Base-by-base conservation (phyloP, 2,797 vertebrate species). In the Alca torda region DNA sequence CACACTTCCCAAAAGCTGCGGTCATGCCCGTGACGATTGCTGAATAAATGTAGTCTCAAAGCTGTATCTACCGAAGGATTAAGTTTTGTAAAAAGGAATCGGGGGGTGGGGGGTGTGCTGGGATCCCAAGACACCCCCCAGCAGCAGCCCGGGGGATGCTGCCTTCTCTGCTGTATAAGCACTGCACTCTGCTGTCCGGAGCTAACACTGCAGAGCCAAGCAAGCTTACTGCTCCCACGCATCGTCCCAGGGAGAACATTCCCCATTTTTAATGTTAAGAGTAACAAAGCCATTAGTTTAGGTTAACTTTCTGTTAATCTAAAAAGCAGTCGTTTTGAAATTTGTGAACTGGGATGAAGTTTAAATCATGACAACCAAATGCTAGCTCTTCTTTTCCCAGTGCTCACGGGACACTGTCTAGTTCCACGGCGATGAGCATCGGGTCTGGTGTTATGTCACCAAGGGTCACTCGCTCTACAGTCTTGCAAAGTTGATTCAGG, bases 161-260 rank as follows among this genome's bases (percentile, higher is more conserved):
- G 54, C 50, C 50, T 26, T 73, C 54, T 88, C 51, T 24, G 79
- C 91, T 78, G 96, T 69, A 92, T 1, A 6, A 85, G 94, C 95
- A 97, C 89, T 91, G 96, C 95, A 75, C 96, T 95, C 96, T 96
- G 9, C 96, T 81, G 96, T 80, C 87, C 61, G 2, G 24, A 90
- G 65, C 65, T 16, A 54, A 75, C 84, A 86, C 84, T 93, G 94
- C 95, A 95, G n/a, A 78, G 84, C 7, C 68, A n/a, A 46, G 53
- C 41, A 5, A 50, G 20, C 23, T 20, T 4, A 11, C 81, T 16
- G 45, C 74, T 91, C 37, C 43, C 63, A 13, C 4, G 2, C 2
- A 0, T 13, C 50, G 41, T 24, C n/a, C 57, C 19, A 30, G 23
- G 67, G 7, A 89, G 13, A 18, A 19, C 28, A 2, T n/a, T 80